phyloP scores from a whole-genome alignment of 2,113 vertebrate species.

The Mastomys coucha region DNA sequence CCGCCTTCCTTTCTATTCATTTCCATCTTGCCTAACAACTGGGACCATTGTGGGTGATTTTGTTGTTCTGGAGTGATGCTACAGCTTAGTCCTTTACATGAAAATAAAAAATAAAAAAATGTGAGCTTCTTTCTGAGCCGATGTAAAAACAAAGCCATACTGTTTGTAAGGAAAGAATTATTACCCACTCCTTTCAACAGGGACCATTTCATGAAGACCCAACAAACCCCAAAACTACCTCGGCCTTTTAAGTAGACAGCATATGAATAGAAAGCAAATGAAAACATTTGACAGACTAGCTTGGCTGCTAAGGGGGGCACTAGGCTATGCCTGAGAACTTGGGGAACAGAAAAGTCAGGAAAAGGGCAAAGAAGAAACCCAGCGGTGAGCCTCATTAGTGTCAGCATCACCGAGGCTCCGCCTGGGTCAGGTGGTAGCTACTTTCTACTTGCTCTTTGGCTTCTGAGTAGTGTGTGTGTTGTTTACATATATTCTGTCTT shows the following conservation, averaged over 20 bases:
- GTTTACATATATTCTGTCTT: neutral
- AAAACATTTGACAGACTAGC: neutral
- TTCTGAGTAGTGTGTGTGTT: neutral
- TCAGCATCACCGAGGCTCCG: neutral
- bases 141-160: neutral
- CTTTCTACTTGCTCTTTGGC: neutral
- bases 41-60: neutral
- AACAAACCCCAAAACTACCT: neutral
- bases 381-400: too few relatives aligned
- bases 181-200: neutral
- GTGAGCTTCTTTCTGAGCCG: neutral
- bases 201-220: neutral
- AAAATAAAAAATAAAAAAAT: neutral
- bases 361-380: neutral
- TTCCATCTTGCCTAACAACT: neutral
- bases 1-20: neutral
- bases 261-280: conserved; percentile 34
- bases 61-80: neutral
- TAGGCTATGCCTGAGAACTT: neutral
- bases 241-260: neutral
- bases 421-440: neutral
- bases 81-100: neutral
- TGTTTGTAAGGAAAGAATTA: neutral
- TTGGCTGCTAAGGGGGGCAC: neutral
- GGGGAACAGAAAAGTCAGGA: neutral